phyloP scores from a whole-genome alignment of 2,113 vertebrate genomes.

The Anguilla japonica region DNA sequence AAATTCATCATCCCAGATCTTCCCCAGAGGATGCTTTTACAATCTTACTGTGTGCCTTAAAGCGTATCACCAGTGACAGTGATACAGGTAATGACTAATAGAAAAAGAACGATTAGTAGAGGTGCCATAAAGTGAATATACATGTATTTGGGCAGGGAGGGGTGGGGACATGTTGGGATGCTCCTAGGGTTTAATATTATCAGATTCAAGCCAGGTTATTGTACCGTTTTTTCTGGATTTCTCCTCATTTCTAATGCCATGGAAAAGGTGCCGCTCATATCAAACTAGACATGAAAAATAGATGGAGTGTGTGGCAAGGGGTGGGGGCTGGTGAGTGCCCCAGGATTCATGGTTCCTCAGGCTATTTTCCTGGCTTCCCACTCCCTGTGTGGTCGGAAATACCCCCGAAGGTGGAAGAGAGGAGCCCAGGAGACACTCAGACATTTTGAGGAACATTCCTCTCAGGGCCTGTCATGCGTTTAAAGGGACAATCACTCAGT shows the following conservation, averaged over 20 bases:
- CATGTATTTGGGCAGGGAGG: background rate
- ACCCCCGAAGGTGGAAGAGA: background rate
- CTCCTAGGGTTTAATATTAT: background rate
- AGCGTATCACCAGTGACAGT: background rate
- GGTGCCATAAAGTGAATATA: background rate
- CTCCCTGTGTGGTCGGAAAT: slow-evolving; percentile 6
- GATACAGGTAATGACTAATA: background rate
- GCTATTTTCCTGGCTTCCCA: background rate
- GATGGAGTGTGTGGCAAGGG: background rate
- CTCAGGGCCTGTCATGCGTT: background rate
- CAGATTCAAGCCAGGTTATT: background rate
- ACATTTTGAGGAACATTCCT: background rate
- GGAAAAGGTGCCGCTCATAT: background rate
- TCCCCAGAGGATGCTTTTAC: background rate
- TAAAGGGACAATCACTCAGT: background rate
- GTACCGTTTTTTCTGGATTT: background rate
- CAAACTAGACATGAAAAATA: background rate
- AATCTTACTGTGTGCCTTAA: background rate
- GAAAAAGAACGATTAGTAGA: background rate
- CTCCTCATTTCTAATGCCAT: background rate
- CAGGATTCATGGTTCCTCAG: background rate
- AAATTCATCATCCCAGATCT: background rate
- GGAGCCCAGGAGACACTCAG: background rate
- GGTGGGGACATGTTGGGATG: too few relatives aligned
- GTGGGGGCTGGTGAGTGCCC: background rate